These are phyloP conservation scores for Asbolus verrucosus DNA, from an alignment of 1,140 invertebrate species.

Conservation along the genomic window DNA sequence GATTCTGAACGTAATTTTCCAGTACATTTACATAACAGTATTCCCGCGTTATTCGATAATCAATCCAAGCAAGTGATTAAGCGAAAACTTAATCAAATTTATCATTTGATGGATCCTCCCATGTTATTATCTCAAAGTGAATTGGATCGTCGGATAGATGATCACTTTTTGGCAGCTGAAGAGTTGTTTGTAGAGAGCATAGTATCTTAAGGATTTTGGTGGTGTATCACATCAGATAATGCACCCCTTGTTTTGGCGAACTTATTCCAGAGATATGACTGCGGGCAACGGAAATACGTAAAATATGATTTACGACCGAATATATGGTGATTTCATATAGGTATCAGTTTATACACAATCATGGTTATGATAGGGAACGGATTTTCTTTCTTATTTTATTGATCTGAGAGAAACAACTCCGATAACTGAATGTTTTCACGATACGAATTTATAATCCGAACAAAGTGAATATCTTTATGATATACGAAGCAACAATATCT, in stretches of 20 bases:
- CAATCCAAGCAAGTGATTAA: too few relatives aligned
- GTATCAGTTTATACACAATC: constrained; percentile 53
- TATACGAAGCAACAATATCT: constrained; percentile 39
- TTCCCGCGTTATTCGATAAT: too few relatives aligned
- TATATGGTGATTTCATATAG: constrained; percentile 53
- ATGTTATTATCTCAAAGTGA: not conserved
- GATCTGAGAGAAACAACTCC: constrained; percentile 41
- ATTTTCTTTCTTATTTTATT: constrained; percentile 46
- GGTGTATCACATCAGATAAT: constrained; percentile 41
- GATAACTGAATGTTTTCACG: constrained; percentile 45
- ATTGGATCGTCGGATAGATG: not conserved
- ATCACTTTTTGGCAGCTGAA: not conserved
- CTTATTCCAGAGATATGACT: constrained; percentile 40
- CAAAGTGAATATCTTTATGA: constrained; percentile 47
- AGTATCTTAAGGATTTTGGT: constrained; percentile 28
- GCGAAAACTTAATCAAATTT: too few relatives aligned
- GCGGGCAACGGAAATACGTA: constrained; percentile 49
- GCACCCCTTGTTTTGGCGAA: constrained; percentile 44
- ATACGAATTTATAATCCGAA: constrained; percentile 42
- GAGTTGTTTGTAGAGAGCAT: not conserved
- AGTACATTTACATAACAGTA: too few relatives aligned
- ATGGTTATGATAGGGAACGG: constrained; percentile 45
- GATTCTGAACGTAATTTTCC: too few relatives aligned
- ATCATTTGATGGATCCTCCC: too few relatives aligned
- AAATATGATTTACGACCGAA: constrained; percentile 51